These are phyloP conservation scores for Sceliomorpha sp. DNA, from an alignment of 2,888 invertebrate species.

Conservation along the genomic window DNA sequence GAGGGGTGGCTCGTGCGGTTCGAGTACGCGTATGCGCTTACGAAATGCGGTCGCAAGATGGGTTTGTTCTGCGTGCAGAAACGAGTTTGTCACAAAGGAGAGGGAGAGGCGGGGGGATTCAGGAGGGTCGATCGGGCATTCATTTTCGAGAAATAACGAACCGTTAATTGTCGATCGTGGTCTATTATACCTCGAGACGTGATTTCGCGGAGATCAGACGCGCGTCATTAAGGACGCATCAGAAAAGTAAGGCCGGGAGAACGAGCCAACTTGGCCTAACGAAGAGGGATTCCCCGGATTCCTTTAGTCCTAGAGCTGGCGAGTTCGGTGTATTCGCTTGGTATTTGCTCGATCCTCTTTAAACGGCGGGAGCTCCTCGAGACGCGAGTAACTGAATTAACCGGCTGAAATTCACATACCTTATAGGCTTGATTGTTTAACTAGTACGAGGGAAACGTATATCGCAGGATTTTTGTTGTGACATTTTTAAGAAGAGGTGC, in stretches of 20 bases:
- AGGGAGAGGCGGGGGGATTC: constrained; percentile 21
- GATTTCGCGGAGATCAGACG: constrained; percentile 50
- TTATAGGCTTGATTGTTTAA: constrained; percentile 35
- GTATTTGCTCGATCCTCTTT: constrained; percentile 55
- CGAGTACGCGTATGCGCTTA: constrained; percentile 33
- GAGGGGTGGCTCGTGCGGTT: constrained; percentile 43
- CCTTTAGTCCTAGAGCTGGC: constrained; percentile 44
- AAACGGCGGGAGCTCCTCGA: constrained; percentile 44
- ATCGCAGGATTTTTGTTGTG: too few species aligned
- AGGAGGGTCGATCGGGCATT: constrained; percentile 29
- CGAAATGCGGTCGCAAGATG: too few species aligned
- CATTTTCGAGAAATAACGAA: constrained; percentile 57
- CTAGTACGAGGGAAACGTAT: too few species aligned
- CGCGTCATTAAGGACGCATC: constrained; percentile 53
- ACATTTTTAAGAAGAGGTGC: too few species aligned
- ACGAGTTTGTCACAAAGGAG: constrained; percentile 24
- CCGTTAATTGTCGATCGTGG: constrained; percentile 61
- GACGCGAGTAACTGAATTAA: constrained; percentile 56
- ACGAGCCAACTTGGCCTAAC: constrained; percentile 60
- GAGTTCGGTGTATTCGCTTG: constrained; percentile 31
- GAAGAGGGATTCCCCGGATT: constrained; percentile 69
- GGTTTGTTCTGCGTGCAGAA: constrained; percentile 19
- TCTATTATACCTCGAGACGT: constrained; percentile 56
- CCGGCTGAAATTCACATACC: constrained; percentile 38
- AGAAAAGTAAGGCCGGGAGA: constrained; percentile 31